phyloP scores from a whole-genome alignment of 2,888 invertebrate genomes.

The Mythimna impura region DNA sequence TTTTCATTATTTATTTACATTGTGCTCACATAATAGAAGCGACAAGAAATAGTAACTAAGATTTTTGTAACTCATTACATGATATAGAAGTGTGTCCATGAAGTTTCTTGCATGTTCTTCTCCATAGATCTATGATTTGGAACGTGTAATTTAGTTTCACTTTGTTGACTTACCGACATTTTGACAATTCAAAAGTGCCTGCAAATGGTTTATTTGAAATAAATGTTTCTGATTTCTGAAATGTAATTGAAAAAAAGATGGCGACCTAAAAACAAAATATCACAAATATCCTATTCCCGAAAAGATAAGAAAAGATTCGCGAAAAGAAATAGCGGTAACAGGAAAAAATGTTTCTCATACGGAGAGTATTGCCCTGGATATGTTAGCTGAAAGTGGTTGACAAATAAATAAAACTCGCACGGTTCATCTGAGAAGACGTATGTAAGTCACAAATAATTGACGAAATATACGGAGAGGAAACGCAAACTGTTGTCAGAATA shows the following conservation, averaged over 20 bases:
- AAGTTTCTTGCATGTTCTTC: no score
- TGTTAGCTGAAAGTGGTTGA: conserved; percentile 27
- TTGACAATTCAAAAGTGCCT: no score
- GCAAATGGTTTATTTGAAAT: no score
- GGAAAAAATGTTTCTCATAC: conserved; percentile 21
- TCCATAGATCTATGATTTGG: no score
- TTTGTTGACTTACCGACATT: no score
- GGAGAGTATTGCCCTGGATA: conserved; percentile 18
- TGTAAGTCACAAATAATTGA: conserved; percentile 11
- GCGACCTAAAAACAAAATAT: conserved; percentile 13
- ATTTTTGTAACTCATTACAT: no score
- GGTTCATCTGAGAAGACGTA: not conserved
- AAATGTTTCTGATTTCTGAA: not conserved
- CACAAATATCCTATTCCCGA: conserved; percentile 41
- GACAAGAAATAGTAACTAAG: no score
- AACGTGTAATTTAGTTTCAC: no score
- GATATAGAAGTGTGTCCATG: no score
- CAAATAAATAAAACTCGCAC: conserved; percentile 22
- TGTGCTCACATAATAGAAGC: no score
- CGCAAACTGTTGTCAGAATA: conserved; percentile 2
- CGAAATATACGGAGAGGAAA: conserved; percentile 3
- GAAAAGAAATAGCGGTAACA: conserved; percentile 21
- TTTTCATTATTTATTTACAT: no score
- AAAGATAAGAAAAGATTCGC: conserved; percentile 40
- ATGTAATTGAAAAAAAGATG: not conserved